phyloP scores from a whole-genome alignment of 2,888 invertebrate genomes.

The Zygothrica quintamaculata region DNA sequence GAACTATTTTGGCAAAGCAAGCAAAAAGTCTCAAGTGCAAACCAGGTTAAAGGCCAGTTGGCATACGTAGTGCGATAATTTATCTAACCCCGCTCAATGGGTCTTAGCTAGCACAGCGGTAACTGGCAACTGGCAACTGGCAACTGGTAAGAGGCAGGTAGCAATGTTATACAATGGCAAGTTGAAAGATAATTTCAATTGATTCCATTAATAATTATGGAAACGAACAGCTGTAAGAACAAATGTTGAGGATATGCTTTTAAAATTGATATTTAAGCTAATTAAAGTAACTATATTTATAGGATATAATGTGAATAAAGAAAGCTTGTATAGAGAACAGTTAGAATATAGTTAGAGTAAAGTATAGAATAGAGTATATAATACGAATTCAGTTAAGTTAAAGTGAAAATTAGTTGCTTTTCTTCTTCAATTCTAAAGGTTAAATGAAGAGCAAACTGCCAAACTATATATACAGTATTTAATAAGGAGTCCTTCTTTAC shows the following conservation, averaged over 20 bases:
- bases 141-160: conserved; percentile 3
- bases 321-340: too few species aligned
- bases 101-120: conserved; percentile 11
- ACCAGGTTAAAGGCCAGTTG: conserved; percentile 11
- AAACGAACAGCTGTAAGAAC: conserved; percentile 11
- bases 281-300: too few species aligned
- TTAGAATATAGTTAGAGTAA: too few species aligned
- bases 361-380: too few species aligned
- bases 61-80: conserved; percentile 35
- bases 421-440: too few species aligned
- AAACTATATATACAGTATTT: too few species aligned
- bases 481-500: too few species aligned
- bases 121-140: conserved; percentile 4
- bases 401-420: too few species aligned
- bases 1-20: conserved; percentile 44
- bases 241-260: too few species aligned
- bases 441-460: too few species aligned
- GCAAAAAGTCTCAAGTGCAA: conserved; percentile 3
- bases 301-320: too few species aligned
- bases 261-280: not conserved
- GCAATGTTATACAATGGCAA: not conserved
- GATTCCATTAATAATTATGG: conserved; percentile 10
- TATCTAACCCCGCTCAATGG: conserved; percentile 30
- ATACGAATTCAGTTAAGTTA: too few species aligned
- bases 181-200: conserved; percentile 18